Base-by-base conservation (phyloP, 2,888 invertebrate species). In the Agrochola litura region DNA sequence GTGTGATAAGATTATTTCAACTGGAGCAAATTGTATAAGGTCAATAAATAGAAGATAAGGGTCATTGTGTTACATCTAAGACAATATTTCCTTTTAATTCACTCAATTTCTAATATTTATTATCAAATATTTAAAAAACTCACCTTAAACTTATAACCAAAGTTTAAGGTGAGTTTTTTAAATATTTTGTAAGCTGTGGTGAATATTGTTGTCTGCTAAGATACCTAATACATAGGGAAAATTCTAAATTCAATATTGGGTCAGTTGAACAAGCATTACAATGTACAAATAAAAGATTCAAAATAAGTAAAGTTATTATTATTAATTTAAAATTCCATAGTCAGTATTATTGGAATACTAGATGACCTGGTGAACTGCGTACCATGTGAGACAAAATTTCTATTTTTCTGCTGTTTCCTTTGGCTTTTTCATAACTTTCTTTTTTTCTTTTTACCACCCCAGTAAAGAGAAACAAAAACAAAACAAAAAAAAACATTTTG, bases 11-110 rank as follows among this genome's bases (percentile, higher is more conserved):
- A 37, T 37, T 30, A 61, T 49, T 49, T 43, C 0, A 22, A 12
- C 5, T 30, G 14, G 52, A 66, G 49, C 49, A 76, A 60, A 72
- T 54, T 56, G 12, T 71, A 22, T 22, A 81, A 56, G 56, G 77
- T 81, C 63, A 68, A 19, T 41, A 25, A 68, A 19, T 41, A 25
- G 72, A 82, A 82, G 73, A 82, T 81, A 76, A 37, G 22, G 16
- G 14, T 58, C 22, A 56, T 30, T 75, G 30, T 41, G n/a, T n/a
- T 6, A 30, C 0, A 25, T 46, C 19, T 66, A 19, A 25, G 12
- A 60, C 14, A 72, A 37, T 37, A 6, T 73, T 56, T 37, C 19
- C 6, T 6, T 19, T 63, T 2, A 41, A 41, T 41, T 49, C 2
- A n/a, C 25, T 41, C 0, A 19, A 25, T 49, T 54, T 30, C 56